Base-by-base conservation (phyloP, 2,113 vertebrate genomes). In the Choloepus hoffmanni region DNA sequence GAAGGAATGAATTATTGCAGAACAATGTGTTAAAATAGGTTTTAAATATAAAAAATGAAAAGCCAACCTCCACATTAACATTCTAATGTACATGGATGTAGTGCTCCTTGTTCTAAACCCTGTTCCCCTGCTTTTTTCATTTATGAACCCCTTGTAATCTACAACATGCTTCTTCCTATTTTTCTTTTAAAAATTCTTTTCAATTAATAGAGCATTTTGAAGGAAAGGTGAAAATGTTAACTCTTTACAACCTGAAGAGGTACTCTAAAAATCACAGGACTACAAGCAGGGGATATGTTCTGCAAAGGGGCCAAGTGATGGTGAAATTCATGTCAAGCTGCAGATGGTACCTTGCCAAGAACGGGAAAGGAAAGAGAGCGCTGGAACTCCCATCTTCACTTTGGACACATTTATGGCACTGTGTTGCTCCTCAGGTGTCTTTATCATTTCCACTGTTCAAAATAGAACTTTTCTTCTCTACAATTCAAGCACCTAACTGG, bases 21-120 rank as follows among this genome's bases (percentile, higher is more conserved):
- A 95, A 78, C 85, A 40, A 85, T 63, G 78, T n/a, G 23, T n/a
- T 72, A 70, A 43, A 50, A 78, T 28, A 23, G 33, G 40, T 72
- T 82, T 89, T 48, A 78, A 78, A 73, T 62, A 28, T 33, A 24
- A 45, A 53, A 53, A 7, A 23, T 19, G 3, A 26, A 30, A 77
- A 58, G 10, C 4, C 36, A 62, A 19, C 40, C 45, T 88, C 48
- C 50, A 28, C 21, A 3, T 73, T 8, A 21, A 15, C 24, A 3
- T 73, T 85, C 36, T 84, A 18, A 50, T 21, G 4, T 74, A 15
- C 28, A 40, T 63, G 28, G 16, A n/a, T 8, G 21, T 4, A 28
- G 0, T 10, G 21, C 10, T 63, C 15, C 24, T 60, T 43, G 24
- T 18, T 18, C 14, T 40, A 26, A 89, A 40, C 26, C 13, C 6